Percentiles rank a stretch among this genome's conserved stretches.
Evolutionary conservation across 2,113 vertebrate species (phyloP).

Genomic region (Mus spicilegus): DNA sequence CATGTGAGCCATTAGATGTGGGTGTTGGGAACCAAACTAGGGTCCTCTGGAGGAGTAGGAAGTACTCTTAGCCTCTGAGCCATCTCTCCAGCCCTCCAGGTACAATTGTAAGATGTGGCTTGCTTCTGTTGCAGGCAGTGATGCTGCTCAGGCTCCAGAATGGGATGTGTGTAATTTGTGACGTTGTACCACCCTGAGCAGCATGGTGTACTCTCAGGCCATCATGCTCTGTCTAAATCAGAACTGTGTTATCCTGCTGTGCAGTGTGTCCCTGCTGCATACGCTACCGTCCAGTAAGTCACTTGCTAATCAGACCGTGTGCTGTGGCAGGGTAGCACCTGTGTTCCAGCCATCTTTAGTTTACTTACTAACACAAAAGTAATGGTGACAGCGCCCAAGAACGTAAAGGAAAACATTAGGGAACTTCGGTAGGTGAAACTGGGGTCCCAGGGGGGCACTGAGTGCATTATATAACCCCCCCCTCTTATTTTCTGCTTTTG

Average conservation of each 20-base stretch:
- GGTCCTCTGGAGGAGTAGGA: background rate
- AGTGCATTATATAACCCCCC: fast-evolving
- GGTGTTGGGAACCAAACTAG: background rate
- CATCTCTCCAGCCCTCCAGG: background rate
- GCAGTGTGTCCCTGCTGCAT: background rate
- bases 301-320: background rate
- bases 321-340: background rate
- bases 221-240: no score
- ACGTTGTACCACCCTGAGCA: background rate
- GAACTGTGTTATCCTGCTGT: no score
- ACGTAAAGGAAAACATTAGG: background rate
- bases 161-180: background rate
- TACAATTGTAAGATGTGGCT: background rate
- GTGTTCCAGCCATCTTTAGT: background rate
- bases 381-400: no score
- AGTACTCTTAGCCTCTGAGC: background rate
- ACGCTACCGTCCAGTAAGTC: background rate
- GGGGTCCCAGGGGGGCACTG: background rate
- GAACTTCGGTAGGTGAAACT: background rate
- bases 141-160: background rate
- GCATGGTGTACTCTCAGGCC: background rate
- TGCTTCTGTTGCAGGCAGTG: background rate
- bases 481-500: no score
- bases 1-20: background rate
- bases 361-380: background rate